phyloP scores from a whole-genome alignment of 2,797 vertebrate species.

The Malacoctenus gilli region DNA sequence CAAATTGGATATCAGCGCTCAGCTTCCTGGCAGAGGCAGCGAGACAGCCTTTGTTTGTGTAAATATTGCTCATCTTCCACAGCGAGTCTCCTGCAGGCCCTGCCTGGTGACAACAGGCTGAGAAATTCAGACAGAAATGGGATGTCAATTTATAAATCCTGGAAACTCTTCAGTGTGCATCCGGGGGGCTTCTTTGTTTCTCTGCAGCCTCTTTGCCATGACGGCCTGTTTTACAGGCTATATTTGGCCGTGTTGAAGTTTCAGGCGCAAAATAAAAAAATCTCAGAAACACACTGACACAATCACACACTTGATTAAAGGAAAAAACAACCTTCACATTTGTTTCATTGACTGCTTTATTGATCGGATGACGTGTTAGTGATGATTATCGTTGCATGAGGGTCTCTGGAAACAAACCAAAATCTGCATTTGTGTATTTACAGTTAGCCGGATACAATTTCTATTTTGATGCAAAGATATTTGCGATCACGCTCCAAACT shows the following conservation, averaged over 20 bases:
- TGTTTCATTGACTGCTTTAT: constrained; percentile 52
- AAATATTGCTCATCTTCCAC: constrained; percentile 47
- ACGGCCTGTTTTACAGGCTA: too few species aligned
- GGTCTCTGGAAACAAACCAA: constrained; percentile 29
- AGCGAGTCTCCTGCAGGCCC: constrained; percentile 39
- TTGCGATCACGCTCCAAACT: neutral
- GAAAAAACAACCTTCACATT: constrained; percentile 13
- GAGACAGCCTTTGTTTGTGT: constrained; percentile 47
- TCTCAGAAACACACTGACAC: too few species aligned
- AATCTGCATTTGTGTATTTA: constrained; percentile 17
- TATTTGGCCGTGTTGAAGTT: too few species aligned
- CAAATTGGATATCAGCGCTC: constrained; percentile 15
- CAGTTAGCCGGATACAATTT: constrained; percentile 4
- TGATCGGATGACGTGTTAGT: constrained; percentile 32
- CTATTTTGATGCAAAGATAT: too few species aligned
- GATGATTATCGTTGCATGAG: constrained; percentile 39
- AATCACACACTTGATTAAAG: too few species aligned
- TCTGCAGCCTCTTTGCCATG: too few species aligned
- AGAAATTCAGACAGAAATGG: constrained; percentile 9
- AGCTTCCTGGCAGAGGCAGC: constrained; percentile 38
- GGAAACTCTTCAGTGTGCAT: neutral
- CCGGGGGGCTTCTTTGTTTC: too few species aligned
- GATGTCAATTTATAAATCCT: constrained; percentile 10
- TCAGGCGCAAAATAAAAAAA: too few species aligned
- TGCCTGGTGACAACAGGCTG: constrained; percentile 29